phyloP scores from a whole-genome alignment of 2,888 invertebrate genomes.

The Lumbricus terrestris region DNA sequence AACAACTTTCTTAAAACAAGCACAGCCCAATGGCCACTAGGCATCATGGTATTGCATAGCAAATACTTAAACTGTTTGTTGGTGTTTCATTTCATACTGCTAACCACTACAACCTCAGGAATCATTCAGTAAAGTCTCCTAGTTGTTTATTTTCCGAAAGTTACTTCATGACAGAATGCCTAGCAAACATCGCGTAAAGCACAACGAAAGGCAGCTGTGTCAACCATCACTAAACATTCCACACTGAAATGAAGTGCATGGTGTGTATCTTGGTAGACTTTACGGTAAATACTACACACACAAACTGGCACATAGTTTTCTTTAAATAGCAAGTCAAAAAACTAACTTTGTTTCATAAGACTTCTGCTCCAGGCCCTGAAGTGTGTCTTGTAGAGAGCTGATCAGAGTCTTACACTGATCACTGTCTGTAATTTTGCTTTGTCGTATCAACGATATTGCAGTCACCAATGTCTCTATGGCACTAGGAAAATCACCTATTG shows the following conservation, averaged over 20 bases:
- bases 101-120: too few species aligned
- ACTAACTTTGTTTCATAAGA: conserved; percentile 71
- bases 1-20: too few species aligned
- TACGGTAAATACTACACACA: neutral
- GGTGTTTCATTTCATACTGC: too few species aligned
- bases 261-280: neutral
- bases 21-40: too few species aligned
- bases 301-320: too few species aligned
- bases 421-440: conserved; percentile 91
- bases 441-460: conserved; percentile 95
- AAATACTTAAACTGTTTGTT: too few species aligned
- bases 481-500: conserved; percentile 89
- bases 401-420: conserved; percentile 97
- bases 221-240: neutral
- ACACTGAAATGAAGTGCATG: neutral
- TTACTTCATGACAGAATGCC: neutral
- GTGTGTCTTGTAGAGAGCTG: conserved; percentile 90
- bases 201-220: neutral
- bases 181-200: neutral
- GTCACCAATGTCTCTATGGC: conserved; percentile 98
- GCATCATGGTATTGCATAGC: too few species aligned
- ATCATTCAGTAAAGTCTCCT: too few species aligned
- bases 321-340: neutral
- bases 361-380: conserved; percentile 95
- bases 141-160: too few species aligned